These are phyloP conservation scores for Bombus fervidus DNA, from an alignment of 1,140 invertebrate genomes.

Conservation along the genomic window DNA sequence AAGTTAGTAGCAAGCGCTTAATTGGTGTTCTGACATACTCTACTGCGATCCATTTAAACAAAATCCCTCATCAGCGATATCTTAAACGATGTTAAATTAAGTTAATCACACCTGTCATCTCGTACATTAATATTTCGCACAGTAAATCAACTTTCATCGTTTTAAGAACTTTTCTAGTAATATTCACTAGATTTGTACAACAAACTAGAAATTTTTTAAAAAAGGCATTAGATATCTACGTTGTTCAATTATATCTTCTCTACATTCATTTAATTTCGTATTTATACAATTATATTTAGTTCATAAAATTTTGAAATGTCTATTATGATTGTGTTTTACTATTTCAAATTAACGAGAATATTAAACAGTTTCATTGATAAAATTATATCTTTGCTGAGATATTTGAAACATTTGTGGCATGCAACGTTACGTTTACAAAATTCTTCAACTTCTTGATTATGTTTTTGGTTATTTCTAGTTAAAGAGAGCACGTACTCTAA, in stretches of 20 bases:
- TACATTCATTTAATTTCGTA: too few species aligned
- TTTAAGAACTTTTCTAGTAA: background rate
- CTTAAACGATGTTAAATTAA: background rate
- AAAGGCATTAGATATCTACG: background rate
- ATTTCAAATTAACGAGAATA: background rate
- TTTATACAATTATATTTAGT: too few species aligned
- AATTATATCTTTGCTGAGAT: too few species aligned
- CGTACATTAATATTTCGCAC: background rate
- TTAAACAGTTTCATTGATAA: too few species aligned
- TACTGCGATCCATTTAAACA: background rate
- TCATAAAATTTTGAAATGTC: background rate
- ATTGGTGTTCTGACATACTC: background rate
- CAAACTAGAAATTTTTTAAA: background rate
- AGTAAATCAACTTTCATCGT: background rate
- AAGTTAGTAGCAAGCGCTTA: background rate
- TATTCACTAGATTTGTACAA: background rate
- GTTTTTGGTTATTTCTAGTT: background rate
- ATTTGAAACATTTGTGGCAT: too few species aligned
- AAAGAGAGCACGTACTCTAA: background rate
- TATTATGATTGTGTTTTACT: background rate
- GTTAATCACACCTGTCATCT: conserved; percentile 16
- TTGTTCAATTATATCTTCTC: background rate
- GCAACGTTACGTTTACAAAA: too few species aligned
- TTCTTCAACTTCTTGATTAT: background rate
- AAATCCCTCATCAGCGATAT: background rate